Evolutionary conservation across 2,797 vertebrate genomes (phyloP).

Genomic region (Alexandromys oeconomus): DNA sequence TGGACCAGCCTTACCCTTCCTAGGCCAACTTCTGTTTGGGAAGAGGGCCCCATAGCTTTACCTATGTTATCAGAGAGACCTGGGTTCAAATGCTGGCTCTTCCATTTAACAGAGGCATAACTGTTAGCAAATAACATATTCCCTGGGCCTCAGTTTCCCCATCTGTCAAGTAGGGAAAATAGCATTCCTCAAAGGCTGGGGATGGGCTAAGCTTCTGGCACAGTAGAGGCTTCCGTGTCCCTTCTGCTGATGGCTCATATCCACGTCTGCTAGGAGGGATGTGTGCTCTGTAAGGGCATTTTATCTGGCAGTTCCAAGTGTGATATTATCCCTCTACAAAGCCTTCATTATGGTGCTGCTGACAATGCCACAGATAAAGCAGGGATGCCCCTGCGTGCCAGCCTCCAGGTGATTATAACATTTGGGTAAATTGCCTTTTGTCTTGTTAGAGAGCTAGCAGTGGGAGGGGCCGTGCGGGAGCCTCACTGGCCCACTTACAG

Average conservation of each 20-base stretch:
- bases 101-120: not conserved
- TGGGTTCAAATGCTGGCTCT: not conserved
- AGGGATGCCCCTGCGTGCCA: slow-evolving; percentile 68
- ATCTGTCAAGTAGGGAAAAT: not conserved
- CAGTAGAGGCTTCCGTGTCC: not conserved
- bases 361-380: slow-evolving; percentile 78
- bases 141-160: slow-evolving; percentile 32
- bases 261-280: slow-evolving; percentile 12
- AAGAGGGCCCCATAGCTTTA: not conserved
- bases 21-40: not conserved
- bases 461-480: slow-evolving; percentile 32
- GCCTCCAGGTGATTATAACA: slow-evolving; percentile 83
- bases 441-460: slow-evolving; percentile 66
- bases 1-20: not conserved
- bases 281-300: slow-evolving; percentile 64
- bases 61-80: not conserved
- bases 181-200: not conserved
- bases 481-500: slow-evolving; percentile 50
- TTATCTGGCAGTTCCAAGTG: slow-evolving; percentile 72
- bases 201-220: not conserved
- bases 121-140: not conserved
- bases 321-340: slow-evolving; percentile 72
- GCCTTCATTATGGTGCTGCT: slow-evolving; percentile 70
- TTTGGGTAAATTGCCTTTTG: slow-evolving; percentile 84
- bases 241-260: slow-evolving; percentile 18